These are phyloP conservation scores for Drosophila ironensis DNA, from an alignment of 1,140 invertebrate species.

Conservation along the genomic window DNA sequence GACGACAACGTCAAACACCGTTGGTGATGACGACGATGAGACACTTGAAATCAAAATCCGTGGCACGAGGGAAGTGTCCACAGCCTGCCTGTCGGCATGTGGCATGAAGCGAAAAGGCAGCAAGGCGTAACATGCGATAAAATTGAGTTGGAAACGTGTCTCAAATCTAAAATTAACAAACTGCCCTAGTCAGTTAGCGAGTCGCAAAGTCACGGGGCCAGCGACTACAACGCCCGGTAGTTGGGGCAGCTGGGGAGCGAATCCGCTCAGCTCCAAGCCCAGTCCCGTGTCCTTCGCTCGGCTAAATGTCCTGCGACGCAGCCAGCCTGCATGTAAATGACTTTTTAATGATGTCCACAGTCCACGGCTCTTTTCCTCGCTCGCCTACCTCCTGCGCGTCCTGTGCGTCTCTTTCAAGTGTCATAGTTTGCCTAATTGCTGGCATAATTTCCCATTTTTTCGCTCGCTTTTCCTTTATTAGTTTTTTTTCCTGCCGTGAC, in stretches of 20 bases:
- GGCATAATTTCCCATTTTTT: slow-evolving; percentile 59
- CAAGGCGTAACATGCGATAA: slow-evolving; percentile 81
- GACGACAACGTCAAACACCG: slow-evolving; percentile 22
- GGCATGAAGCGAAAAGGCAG: slow-evolving; percentile 69
- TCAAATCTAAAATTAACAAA: slow-evolving; percentile 80
- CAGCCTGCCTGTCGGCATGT: slow-evolving; percentile 39
- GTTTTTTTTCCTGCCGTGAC: slow-evolving; percentile 39
- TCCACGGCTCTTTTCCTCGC: not conserved
- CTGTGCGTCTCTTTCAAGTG: slow-evolving; percentile 36
- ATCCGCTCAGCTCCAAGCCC: not conserved
- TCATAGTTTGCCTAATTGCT: slow-evolving; percentile 68
- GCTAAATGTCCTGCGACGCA: slow-evolving; percentile 57
- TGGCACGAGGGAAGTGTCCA: slow-evolving; percentile 1
- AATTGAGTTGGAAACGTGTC: slow-evolving; percentile 78
- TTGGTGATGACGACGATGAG: slow-evolving; percentile 6
- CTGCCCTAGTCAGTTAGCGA: slow-evolving; percentile 41
- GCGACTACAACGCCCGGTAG: no score
- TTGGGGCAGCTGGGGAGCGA: slow-evolving; percentile 41
- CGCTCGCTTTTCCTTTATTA: slow-evolving; percentile 49
- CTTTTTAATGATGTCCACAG: slow-evolving; percentile 72
- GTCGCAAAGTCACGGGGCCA: slow-evolving; percentile 12
- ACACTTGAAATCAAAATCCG: slow-evolving; percentile 75
- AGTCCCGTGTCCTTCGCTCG: not conserved
- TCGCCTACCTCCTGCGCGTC: not conserved
- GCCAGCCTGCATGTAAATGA: slow-evolving; percentile 74